Conservation (phyloP, 2,113 vertebrate genomes). For the Poeciliopsis turrubarensis region DNA sequence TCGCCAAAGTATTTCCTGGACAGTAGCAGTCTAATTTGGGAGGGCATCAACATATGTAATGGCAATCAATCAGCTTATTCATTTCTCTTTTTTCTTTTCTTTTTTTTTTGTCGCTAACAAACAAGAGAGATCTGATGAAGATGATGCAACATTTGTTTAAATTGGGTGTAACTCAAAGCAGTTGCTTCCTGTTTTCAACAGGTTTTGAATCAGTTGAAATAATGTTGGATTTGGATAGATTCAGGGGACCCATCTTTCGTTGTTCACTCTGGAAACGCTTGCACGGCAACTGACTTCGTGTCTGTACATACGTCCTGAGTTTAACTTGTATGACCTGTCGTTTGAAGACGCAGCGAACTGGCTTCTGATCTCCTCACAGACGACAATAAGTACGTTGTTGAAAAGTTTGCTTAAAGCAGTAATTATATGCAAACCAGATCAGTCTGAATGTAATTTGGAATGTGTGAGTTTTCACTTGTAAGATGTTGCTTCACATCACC, state of each 20-base stretch:
- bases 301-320: slow-evolving; percentile 38
- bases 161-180: slow-evolving; percentile 19
- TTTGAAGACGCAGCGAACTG: slow-evolving; percentile 24
- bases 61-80: slow-evolving; percentile 70
- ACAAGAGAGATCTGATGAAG: slow-evolving; percentile 39
- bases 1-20: slow-evolving; percentile 63
- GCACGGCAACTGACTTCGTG: slow-evolving; percentile 21
- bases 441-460: slow-evolving; percentile 72
- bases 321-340: slow-evolving; percentile 25
- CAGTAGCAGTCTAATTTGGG: slow-evolving; percentile 54
- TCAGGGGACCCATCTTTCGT: slow-evolving; percentile 28
- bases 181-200: slow-evolving; percentile 20
- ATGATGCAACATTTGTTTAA: slow-evolving; percentile 45
- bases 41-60: slow-evolving; percentile 42
- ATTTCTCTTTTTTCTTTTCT: slow-evolving; percentile 39
- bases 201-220: slow-evolving; percentile 37
- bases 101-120: slow-evolving; percentile 7
- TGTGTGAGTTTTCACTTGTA: slow-evolving; percentile 44
- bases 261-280: slow-evolving; percentile 26
- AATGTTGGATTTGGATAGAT: slow-evolving; percentile 48
- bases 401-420: slow-evolving; percentile 37
- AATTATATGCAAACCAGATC: slow-evolving; percentile 71
- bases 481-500: slow-evolving; percentile 52
- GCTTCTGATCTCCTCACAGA: slow-evolving; percentile 28
- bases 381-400: slow-evolving; percentile 24